phyloP scores from a whole-genome alignment of 2,113 vertebrate genomes.

The Clupea harengus region DNA sequence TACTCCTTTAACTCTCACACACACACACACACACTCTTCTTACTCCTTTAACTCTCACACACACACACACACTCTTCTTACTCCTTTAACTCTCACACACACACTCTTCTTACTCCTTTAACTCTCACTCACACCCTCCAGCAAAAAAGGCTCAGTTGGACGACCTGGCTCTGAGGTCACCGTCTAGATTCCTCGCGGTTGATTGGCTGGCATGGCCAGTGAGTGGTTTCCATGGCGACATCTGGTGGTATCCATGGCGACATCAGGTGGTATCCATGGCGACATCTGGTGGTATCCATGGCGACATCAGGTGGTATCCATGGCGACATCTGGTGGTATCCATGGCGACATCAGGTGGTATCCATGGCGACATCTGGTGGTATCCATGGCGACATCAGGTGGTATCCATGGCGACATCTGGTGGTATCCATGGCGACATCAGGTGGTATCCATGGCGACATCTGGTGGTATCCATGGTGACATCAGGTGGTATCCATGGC shows the following conservation, averaged over 20 bases:
- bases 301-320: background rate
- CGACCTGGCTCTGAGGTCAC: slow-evolving; percentile 23
- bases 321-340: background rate
- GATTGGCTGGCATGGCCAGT: slow-evolving; percentile 17
- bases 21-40: too few relatives aligned
- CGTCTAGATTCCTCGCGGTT: slow-evolving; percentile 17
- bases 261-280: too few relatives aligned
- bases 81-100: background rate
- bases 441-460: background rate
- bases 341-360: too few relatives aligned
- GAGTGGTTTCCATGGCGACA: background rate
- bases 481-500: background rate
- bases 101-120: background rate
- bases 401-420: background rate
- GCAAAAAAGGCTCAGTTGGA: slow-evolving; percentile 42
- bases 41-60: too few relatives aligned
- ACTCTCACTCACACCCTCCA: too few relatives aligned
- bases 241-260: background rate
- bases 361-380: background rate
- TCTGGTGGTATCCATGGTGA: too few relatives aligned
- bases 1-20: too few relatives aligned
- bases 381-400: too few relatives aligned
- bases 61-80: background rate
- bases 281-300: background rate
- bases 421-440: too few relatives aligned